Evolutionary conservation across 2,797 vertebrate genomes (phyloP).

Genomic region (Zenarchopterus dispar): DNA sequence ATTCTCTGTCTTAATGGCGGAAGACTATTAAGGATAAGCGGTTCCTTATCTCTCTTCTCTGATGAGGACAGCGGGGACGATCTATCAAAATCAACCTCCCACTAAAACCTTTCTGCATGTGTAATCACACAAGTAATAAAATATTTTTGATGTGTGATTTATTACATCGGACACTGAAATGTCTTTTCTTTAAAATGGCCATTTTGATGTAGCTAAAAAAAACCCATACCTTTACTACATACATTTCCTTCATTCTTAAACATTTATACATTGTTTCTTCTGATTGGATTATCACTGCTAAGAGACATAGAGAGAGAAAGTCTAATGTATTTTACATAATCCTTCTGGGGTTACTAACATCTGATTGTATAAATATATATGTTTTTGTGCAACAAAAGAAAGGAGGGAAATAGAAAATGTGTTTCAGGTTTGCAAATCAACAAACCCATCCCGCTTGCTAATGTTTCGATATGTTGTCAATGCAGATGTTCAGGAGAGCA

Average conservation of each 20-base stretch:
- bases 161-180: conserved; percentile 17
- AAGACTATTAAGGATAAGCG: conserved; percentile 11
- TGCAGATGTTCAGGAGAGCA: conserved; percentile 49
- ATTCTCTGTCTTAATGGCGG: not conserved
- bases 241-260: not conserved
- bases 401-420: not conserved
- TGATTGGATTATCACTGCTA: conserved; percentile 4
- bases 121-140: conserved; percentile 46
- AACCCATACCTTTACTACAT: conserved; percentile 10
- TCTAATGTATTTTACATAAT: not conserved
- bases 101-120: conserved; percentile 25
- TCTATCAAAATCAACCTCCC: conserved; percentile 39
- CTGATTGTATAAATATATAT: conserved; percentile 11
- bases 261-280: not conserved
- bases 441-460: conserved; percentile 39
- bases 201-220: conserved; percentile 21
- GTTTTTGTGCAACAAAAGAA: not conserved
- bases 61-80: conserved; percentile 37
- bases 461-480: conserved; percentile 31
- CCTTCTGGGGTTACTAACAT: conserved; percentile 8
- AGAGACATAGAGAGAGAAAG: not conserved
- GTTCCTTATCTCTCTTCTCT: conserved; percentile 21
- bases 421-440: conserved; percentile 24
- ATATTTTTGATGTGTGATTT: conserved; percentile 33
- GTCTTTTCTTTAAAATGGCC: conserved; percentile 20